Conservation (phyloP, 1,140 invertebrate species). For the Hypsibius dujardini region DNA sequence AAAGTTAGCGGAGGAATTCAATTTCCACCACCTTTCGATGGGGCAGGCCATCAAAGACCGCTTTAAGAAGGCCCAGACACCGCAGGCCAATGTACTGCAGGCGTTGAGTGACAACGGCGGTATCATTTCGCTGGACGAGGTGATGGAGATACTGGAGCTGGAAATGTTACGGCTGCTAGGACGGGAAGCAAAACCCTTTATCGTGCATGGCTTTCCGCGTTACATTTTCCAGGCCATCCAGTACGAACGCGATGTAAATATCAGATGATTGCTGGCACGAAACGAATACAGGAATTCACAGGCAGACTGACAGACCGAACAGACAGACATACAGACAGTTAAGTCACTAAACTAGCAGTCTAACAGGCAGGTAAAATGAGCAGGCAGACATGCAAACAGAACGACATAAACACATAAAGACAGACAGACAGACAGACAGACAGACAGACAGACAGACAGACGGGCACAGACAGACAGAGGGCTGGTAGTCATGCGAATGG, state of each 20-base stretch:
- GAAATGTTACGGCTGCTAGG: background rate
- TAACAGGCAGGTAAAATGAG: no score
- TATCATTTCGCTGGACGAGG: background rate
- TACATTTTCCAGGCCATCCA: background rate
- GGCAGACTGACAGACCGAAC: no score
- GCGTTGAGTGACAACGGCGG: background rate
- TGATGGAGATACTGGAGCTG: background rate
- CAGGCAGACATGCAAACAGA: no score
- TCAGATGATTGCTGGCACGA: no score
- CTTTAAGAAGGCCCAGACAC: background rate
- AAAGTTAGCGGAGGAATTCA: conserved; percentile 9
- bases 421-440: no score
- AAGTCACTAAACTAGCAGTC: no score
- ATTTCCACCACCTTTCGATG: conserved; percentile 10
- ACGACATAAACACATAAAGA: no score
- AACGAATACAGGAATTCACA: background rate
- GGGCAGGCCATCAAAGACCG: background rate
- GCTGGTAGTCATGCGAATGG: no score
- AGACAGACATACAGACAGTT: no score
- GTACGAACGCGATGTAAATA: conserved; percentile 8
- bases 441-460: no score
- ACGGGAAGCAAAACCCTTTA: background rate
- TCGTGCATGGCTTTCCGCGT: conserved; percentile 6
- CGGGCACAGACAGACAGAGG: no score
- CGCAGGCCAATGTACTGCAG: background rate